Evolutionary conservation across 64 coral and sea anemone species (phyloP).

Genomic region (Trachythela sp.): DNA sequence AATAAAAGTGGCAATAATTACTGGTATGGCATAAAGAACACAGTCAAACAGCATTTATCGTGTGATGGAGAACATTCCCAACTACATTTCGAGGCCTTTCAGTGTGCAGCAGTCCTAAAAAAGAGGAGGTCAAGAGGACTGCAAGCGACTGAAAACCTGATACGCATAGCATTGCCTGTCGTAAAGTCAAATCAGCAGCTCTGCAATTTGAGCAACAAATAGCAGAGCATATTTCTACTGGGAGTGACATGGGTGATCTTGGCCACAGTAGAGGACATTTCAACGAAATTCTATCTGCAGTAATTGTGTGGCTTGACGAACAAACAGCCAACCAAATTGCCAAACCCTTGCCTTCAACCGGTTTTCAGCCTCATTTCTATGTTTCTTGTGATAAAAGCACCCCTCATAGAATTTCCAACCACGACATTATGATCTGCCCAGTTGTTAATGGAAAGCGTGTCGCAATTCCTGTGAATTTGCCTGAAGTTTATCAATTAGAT

Average conservation of each 20-base stretch:
- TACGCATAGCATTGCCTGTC: not conserved
- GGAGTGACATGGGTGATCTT: not conserved
- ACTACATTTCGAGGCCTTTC: not conserved
- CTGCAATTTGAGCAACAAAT: not conserved
- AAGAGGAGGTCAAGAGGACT: not conserved
- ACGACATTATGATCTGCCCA: not conserved
- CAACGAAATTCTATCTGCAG: not conserved
- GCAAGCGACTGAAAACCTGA: not conserved
- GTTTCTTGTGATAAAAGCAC: not conserved
- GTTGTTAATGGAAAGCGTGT: not conserved
- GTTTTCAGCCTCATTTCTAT: not conserved
- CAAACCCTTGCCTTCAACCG: not conserved
- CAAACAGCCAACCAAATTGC: not conserved
- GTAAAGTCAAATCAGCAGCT: not conserved
- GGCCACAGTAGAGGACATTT: not conserved
- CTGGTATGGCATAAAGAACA: not conserved
- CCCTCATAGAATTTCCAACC: not conserved
- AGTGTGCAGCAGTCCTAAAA: not conserved
- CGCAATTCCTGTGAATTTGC: not conserved
- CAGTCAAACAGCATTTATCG: not conserved
- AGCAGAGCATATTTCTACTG: not conserved
- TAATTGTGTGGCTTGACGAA: not conserved
- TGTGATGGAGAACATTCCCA: not conserved
- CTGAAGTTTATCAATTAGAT: not conserved
- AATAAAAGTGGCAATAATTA: not conserved